Conservation (phyloP, 2,888 invertebrate species). For the Syritta pipiens region DNA sequence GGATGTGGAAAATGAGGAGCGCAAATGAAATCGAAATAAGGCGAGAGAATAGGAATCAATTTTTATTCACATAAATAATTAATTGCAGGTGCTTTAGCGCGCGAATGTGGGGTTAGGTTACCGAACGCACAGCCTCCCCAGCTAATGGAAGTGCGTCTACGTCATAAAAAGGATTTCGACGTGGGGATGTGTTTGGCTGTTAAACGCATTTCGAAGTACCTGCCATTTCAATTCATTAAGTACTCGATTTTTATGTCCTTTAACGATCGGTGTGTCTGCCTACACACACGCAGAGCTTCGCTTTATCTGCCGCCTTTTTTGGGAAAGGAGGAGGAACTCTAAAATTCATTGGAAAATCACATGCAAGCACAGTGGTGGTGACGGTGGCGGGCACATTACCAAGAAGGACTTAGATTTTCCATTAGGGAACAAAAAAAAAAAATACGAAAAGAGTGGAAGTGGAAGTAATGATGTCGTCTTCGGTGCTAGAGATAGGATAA, state of each 20-base stretch:
- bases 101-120: not conserved
- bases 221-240: conserved; percentile 50
- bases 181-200: conserved; percentile 15
- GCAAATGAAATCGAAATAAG: not conserved
- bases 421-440: conserved; percentile 6
- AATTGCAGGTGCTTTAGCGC: conserved; percentile 23
- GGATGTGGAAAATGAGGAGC: conserved; percentile 22
- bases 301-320: not conserved
- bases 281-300: not conserved
- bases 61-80: conserved; percentile 27
- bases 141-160: conserved; percentile 36
- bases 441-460: not conserved
- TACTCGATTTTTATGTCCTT: conserved; percentile 29
- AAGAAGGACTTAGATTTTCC: conserved; percentile 24
- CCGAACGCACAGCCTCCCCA: not conserved
- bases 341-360: conserved; percentile 45
- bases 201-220: conserved; percentile 47
- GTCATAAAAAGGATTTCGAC: conserved; percentile 23
- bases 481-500: too few relatives aligned
- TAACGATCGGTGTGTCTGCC: not conserved
- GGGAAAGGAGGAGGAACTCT: not conserved
- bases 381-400: not conserved
- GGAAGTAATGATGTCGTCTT: too few relatives aligned
- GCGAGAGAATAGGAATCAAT: conserved; percentile 18
- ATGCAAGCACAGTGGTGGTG: not conserved